Evolutionary conservation across 2,888 invertebrate genomes (phyloP).

Genomic region (Mesorhabditis spiculigera): DNA sequence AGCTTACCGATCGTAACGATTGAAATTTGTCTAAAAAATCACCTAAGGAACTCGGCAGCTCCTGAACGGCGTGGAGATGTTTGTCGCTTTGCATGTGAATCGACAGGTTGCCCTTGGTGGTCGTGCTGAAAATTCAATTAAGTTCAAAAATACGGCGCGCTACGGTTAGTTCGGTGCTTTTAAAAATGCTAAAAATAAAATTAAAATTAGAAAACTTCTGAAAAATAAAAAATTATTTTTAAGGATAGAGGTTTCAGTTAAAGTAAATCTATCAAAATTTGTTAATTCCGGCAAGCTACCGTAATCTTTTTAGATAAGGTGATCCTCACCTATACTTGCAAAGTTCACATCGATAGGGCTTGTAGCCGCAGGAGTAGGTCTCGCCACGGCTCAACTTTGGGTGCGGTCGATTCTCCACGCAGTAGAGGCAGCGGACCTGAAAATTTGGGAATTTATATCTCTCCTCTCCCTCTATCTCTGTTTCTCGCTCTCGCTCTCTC

Average conservation of each 20-base stretch:
- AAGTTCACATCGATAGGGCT: constrained; percentile 62
- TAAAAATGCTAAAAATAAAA: too few species aligned
- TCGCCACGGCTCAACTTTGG: constrained; percentile 95
- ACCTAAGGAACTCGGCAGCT: constrained; percentile 61
- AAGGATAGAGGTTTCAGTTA: too few species aligned
- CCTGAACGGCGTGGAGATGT: constrained; percentile 98
- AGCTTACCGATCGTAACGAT: not conserved
- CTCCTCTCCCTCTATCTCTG: constrained; percentile 26
- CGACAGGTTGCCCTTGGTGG: constrained; percentile 98
- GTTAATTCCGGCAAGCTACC: too few species aligned
- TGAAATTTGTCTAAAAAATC: constrained; percentile 1
- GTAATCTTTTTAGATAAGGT: too few species aligned
- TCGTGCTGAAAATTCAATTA: constrained; percentile 71
- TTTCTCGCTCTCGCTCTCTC: too few species aligned
- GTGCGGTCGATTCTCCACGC: constrained; percentile 93
- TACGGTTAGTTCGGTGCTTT: too few species aligned
- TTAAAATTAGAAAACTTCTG: too few species aligned
- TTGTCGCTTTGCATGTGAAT: constrained; percentile 99
- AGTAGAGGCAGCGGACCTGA: constrained; percentile 93
- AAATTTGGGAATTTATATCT: constrained; percentile 1
- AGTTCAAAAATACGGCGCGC: too few species aligned
- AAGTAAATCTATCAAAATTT: too few species aligned
- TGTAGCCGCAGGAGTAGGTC: constrained; percentile 98
- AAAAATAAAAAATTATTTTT: too few species aligned
- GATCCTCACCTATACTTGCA: constrained; percentile 69